Evolutionary conservation across 2,113 vertebrate species (phyloP), one percentile per base, ranked within the genome.

Genomic region (Lophius piscatorius): DNA sequence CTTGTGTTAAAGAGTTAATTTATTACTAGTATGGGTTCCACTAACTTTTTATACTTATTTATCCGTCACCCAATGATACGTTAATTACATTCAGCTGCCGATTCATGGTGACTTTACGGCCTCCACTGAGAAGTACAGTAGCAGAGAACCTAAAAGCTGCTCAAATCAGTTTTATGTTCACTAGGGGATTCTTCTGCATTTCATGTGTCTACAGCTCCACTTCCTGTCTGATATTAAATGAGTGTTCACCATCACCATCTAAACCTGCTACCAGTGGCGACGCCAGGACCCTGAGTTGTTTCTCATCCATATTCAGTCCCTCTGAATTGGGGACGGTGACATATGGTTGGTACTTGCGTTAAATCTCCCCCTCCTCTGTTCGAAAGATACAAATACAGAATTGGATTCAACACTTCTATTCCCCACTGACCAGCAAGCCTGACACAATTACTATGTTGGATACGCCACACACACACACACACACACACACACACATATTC

Each of bases 301-400:
- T 16, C 87, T 92, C 89, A 90, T 92, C 85, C 89, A 91, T 92
- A 92, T 92, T 92, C 89, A 92, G 39, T 83, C 75, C 70, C 63
- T 66, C 80, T 65, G 85, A 91, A 81, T 87, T 69, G 76, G 81
- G 84, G 81, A 87, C 44, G 69, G 71, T 78, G 85, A 91, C 91
- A 92, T 92, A 92, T 92, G 91, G 91, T 80, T 58, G 81, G 52
- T 87, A 62, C 87, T 85, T 73, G 7, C 51, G 45, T 76, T 73
- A 60, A 81, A 67, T 49, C 76, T 54, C 76, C 83, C 84, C 80
- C 80, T 74, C 80, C 85, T 63, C 88, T 71, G 75, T 76, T 85
- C 59, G 52, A 88, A 59, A 85, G 84, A 88, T 75, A 89, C 88
- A 88, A 81, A 89, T 78, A 88, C 84, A 64, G 85, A 90, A 92